phyloP scores from a whole-genome alignment of 2,797 vertebrate species.

The Enteromius radiatus region DNA sequence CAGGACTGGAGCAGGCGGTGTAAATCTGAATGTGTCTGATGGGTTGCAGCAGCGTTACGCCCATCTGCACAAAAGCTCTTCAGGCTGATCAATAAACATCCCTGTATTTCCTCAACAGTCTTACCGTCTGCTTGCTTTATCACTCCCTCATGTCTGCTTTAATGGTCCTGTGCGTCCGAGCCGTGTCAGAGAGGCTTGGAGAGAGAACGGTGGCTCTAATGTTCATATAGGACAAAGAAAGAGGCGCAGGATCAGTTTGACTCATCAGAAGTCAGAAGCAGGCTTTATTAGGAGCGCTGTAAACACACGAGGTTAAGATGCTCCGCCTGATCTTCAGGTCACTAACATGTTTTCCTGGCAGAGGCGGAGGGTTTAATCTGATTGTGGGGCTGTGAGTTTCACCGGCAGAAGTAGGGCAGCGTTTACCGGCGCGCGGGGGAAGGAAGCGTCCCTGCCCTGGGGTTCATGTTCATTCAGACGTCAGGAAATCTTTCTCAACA shows the following conservation, averaged over 20 bases:
- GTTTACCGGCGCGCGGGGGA: not conserved
- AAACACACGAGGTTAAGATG: constrained; percentile 7
- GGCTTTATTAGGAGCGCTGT: not conserved
- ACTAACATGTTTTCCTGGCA: constrained; percentile 34
- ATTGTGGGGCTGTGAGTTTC: constrained; percentile 9
- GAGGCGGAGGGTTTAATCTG: constrained; percentile 27
- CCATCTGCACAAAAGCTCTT: constrained; percentile 16
- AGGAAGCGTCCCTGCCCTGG: constrained; percentile 10
- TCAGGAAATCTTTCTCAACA: constrained; percentile 10
- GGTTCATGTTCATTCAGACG: not conserved
- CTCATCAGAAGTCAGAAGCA: not conserved
- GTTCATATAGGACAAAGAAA: not conserved
- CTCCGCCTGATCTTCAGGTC: constrained; percentile 8
- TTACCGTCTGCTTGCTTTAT: not conserved
- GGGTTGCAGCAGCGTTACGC: not conserved
- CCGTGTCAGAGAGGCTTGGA: not conserved
- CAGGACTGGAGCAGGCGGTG: not conserved
- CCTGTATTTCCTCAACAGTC: not conserved
- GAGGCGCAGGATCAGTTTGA: not conserved
- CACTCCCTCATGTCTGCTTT: constrained; percentile 5
- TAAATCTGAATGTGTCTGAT: not conserved
- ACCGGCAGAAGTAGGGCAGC: constrained; percentile 31
- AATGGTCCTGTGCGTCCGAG: not conserved
- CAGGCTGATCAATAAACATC: constrained; percentile 31
- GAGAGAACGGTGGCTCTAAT: not conserved